phyloP scores from a whole-genome alignment of 2,888 invertebrate species.

The Crioceris asparagi region DNA sequence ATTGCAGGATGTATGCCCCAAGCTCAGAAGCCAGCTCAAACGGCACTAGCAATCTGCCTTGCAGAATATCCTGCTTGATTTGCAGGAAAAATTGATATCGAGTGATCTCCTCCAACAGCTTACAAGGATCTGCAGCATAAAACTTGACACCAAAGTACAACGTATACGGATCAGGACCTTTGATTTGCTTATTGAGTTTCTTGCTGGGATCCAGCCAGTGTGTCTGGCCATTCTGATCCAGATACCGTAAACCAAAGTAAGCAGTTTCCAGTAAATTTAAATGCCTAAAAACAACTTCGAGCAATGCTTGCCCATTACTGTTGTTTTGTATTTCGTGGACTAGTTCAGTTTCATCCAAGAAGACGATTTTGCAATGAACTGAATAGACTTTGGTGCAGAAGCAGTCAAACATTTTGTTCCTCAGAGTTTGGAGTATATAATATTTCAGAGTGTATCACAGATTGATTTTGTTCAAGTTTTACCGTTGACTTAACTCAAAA shows the following conservation, averaged over 20 bases:
- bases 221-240: slow-evolving; percentile 91
- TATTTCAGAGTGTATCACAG: no score
- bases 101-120: slow-evolving; percentile 90
- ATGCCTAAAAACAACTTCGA: slow-evolving; percentile 87
- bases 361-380: slow-evolving; percentile 65
- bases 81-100: slow-evolving; percentile 90
- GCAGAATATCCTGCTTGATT: slow-evolving; percentile 91
- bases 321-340: slow-evolving; percentile 85
- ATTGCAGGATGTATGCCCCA: slow-evolving; percentile 88
- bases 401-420: slow-evolving; percentile 33
- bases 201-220: slow-evolving; percentile 93
- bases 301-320: slow-evolving; percentile 76
- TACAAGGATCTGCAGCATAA: slow-evolving; percentile 94
- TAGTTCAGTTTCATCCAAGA: slow-evolving; percentile 82
- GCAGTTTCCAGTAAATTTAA: slow-evolving; percentile 91
- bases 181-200: slow-evolving; percentile 78
- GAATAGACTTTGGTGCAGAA: slow-evolving; percentile 34
- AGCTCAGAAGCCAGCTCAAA: slow-evolving; percentile 87
- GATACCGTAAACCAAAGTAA: slow-evolving; percentile 89
- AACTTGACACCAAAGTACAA: slow-evolving; percentile 96
- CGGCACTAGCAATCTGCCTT: slow-evolving; percentile 82
- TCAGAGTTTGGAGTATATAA: no score
- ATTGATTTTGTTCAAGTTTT: no score
- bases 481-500: no score
- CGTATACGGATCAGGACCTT: slow-evolving; percentile 57